Percentiles rank a stretch among this genome's conserved stretches.
Evolutionary conservation across 2,888 invertebrate genomes (phyloP).

Genomic region (Chydorus sphaericus): DNA sequence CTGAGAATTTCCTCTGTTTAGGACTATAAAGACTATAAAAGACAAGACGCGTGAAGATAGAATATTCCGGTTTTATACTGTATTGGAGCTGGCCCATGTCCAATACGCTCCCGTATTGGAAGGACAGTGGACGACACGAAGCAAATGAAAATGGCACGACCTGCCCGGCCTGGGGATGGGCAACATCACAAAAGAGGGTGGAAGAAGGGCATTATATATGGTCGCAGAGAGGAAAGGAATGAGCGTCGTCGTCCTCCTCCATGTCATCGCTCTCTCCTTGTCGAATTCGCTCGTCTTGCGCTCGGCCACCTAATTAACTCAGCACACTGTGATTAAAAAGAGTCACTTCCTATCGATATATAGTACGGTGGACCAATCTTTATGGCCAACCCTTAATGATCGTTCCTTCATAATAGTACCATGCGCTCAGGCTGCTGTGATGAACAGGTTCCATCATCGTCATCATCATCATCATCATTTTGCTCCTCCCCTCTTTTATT

Average conservation of each 20-base stretch:
- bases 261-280: too few relatives aligned
- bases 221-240: not conserved
- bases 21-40: too few relatives aligned
- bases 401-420: not conserved
- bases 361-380: not conserved
- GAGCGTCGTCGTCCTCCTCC: too few relatives aligned
- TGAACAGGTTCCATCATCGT: constrained; percentile 3
- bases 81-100: too few relatives aligned
- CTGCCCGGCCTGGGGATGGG: not conserved
- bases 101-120: not conserved
- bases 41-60: too few relatives aligned
- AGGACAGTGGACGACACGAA: not conserved
- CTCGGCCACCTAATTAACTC: not conserved
- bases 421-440: not conserved
- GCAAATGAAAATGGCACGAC: constrained; percentile 6
- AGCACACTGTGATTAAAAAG: not conserved
- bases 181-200: not conserved
- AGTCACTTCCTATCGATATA: too few relatives aligned
- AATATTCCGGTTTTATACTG: too few relatives aligned
- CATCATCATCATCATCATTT: not conserved
- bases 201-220: not conserved
- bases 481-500: not conserved
- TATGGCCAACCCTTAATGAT: not conserved
- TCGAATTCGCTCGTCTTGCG: too few relatives aligned
- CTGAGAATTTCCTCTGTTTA: too few relatives aligned